Evolutionary conservation across 1,140 invertebrate genomes (phyloP), one percentile per base, ranked within the genome.

Genomic region (Condylostylus longicornis): DNA sequence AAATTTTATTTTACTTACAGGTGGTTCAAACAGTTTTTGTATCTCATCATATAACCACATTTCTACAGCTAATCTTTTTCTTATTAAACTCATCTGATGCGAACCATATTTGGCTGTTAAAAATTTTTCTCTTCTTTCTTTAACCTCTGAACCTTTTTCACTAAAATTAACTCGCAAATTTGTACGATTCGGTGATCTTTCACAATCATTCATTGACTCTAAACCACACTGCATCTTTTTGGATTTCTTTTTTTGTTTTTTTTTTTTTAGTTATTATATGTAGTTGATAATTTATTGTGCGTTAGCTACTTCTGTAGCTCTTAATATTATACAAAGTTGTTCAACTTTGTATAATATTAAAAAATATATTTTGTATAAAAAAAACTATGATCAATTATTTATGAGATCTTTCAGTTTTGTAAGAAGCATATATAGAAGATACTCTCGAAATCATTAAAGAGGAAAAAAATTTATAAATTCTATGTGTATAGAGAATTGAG

Each of bases 11-110:
- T n/a, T 31, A 69, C 74, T 74, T 57, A 86, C 82, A 60, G 75
- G 69, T 42, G 75, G 71, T 48, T 84, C 79, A 54, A 90, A 93
- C 23, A 95, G 69, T 54, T 83, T 82, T 61, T 90, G 84, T 40
- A 96, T 70, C 62, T 93, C 81, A 55, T 95, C 89, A 62, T 90
- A 94, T 28, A 96, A 74, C 90, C 90, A 95, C 83, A 95, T 93
- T 65, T 96, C 91, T 8, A 95, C 90, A 9, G 82, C 80, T 38
- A 95, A 68, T 54, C 90, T 69, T 65, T 95, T 95, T 45, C 89
- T 74, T 51, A 96, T 96, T 42, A 95, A 74, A 50, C 79, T 85
- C 90, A 95, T 96, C 68, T 95, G 90, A 67, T 95, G 90, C 43
- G 82, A 82, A 37, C 89, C 89, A 55, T 95, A 96, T 62, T 95